Evolutionary conservation across 2,888 invertebrate genomes (phyloP), one percentile per base, ranked within the genome.

Genomic region (Drosophila merina): DNA sequence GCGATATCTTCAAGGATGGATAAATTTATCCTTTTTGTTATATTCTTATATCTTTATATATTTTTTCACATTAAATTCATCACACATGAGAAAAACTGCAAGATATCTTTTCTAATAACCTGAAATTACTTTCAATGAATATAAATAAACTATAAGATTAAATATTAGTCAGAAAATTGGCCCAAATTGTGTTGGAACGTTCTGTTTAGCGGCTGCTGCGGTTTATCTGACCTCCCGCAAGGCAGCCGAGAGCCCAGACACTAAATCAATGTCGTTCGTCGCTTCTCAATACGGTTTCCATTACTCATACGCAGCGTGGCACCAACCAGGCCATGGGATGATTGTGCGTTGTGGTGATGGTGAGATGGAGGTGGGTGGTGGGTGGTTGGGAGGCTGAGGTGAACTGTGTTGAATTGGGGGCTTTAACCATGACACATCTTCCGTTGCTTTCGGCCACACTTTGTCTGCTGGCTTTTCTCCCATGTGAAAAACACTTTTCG

Each of bases 231-330:
- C 47, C 69, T 49, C 54, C 73, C 52, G 70, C 70, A 51, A 64
- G 54, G 66, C n/a, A 36, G 25, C 64, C 30, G 73, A 42, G 62
- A 50, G 67, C 55, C 25, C 42, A 64, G 77, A 63, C 77, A 88
- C 88, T 84, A 84, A 88, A 88, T 82, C 81, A 88, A 88, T 88
- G 81, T 88, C 85, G 63, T 25, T 84, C 57, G 70, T 62, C 74
- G 80, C 80, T 74, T 83, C 76, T 76, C 86, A 82, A 73, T 86
- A 68, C 59, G 55, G 38, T 76, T 75, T 82, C 57, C 66, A 82
- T 88, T 80, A 69, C 81, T 74, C 77, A 84, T 82, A 84, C 84
- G 88, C 69, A 58, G 75, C 77, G 84, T 84, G 49, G 50, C 67
- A 56, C 79, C 67, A 28, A 28, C 5, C 28, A 28, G 20, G 8